Conservation (phyloP, 2,797 vertebrate genomes). For the Pantherophis vulpinus region DNA sequence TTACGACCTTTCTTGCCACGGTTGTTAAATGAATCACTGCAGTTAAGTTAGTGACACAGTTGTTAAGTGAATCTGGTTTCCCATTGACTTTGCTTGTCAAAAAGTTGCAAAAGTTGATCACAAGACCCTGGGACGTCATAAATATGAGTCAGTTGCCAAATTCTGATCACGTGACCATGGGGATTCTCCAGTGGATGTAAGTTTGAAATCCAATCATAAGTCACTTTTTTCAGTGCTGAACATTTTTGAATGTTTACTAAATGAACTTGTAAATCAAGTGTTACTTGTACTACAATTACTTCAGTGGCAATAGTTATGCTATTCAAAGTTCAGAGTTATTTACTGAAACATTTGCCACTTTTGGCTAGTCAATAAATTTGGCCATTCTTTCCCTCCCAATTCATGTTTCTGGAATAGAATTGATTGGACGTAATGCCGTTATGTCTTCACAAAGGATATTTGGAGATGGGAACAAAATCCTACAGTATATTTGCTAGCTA, state of each 20-base stretch:
- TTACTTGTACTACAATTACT: background rate
- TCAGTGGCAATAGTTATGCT: background rate
- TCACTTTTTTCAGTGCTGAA: background rate
- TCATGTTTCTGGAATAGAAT: background rate
- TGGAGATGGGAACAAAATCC: background rate
- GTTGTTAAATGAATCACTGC: background rate
- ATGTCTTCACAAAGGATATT: background rate
- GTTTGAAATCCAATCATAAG: background rate
- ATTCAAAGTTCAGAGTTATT: background rate
- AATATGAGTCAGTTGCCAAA: background rate
- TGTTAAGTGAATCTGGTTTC: background rate
- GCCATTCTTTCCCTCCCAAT: background rate
- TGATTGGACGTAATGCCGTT: background rate
- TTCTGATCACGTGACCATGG: background rate
- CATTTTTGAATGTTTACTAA: background rate
- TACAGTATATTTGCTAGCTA: background rate
- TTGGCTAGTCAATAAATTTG: background rate
- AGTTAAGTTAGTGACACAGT: background rate
- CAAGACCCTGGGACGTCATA: background rate
- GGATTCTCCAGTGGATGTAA: background rate
- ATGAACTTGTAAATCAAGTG: background rate
- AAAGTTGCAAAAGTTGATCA: background rate
- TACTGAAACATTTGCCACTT: background rate
- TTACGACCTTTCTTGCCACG: background rate
- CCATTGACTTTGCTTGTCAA: background rate